Conservation (phyloP, 2,113 vertebrate genomes). For the Fukomys damarensis region DNA sequence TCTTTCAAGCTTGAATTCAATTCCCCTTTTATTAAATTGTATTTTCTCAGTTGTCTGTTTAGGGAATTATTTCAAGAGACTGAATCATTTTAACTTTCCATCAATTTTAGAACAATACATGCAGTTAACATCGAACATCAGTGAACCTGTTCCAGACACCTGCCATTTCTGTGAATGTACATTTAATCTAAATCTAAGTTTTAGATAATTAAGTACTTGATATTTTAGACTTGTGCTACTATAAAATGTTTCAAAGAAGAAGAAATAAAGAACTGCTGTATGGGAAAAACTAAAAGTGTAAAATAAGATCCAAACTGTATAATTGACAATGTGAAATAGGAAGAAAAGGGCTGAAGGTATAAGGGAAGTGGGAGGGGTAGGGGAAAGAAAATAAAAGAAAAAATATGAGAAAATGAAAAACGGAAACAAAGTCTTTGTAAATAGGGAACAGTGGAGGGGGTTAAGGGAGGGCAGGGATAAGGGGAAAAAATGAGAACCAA, state of each 20-base stretch:
- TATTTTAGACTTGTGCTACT: not conserved
- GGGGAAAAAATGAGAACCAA: no score
- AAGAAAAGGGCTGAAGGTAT: no score
- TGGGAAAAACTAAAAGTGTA: no score
- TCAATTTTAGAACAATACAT: constrained; percentile 19
- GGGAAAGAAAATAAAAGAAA: no score
- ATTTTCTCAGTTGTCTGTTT: not conserved
- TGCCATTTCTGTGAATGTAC: not conserved
- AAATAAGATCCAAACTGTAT: no score
- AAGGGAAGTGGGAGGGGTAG: no score
- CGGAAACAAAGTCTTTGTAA: no score
- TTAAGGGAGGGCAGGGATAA: no score
- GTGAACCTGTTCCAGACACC: not conserved
- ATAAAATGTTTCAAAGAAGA: not conserved
- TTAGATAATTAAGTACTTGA: not conserved
- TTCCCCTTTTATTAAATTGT: not conserved
- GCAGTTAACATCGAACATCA: not conserved
- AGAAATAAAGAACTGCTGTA: not conserved
- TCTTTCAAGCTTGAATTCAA: constrained; percentile 17
- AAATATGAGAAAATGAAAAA: no score
- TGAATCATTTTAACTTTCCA: not conserved
- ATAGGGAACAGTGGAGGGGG: no score
- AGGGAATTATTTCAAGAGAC: not conserved
- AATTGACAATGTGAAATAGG: no score
- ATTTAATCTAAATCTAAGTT: not conserved